These are phyloP conservation scores for Mastomys natalensis DNA, from an alignment of 2,113 vertebrate genomes.

Conservation along the genomic window DNA sequence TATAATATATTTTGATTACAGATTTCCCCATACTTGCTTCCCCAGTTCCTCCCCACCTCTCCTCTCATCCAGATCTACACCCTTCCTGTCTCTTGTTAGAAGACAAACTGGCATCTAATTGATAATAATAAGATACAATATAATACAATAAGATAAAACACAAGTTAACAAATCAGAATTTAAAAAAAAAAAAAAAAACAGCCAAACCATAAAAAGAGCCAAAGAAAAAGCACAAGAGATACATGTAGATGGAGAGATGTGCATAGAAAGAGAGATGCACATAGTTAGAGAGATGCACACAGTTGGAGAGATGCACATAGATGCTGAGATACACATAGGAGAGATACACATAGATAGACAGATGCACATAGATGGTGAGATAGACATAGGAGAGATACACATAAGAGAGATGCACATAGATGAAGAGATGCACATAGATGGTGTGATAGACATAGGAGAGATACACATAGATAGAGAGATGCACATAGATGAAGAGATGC, in stretches of 20 bases:
- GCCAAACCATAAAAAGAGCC: not conserved
- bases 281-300: not conserved
- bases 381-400: not conserved
- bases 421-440: not conserved
- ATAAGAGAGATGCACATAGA: not conserved
- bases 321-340: no score
- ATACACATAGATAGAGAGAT: no score
- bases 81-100: not conserved
- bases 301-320: no score
- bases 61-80: not conserved
- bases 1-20: not conserved
- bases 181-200: not conserved
- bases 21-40: not conserved
- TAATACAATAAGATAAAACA: not conserved
- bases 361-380: not conserved
- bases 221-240: not conserved
- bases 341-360: not conserved
- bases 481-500: no score
- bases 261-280: not conserved
- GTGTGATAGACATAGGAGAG: no score
- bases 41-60: not conserved
- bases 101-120: not conserved
- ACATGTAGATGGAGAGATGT: not conserved
- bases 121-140: not conserved
- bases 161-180: not conserved